These are phyloP conservation scores for Caenorhabditis sinica DNA, from an alignment of 2,888 invertebrate species.

Conservation along the genomic window DNA sequence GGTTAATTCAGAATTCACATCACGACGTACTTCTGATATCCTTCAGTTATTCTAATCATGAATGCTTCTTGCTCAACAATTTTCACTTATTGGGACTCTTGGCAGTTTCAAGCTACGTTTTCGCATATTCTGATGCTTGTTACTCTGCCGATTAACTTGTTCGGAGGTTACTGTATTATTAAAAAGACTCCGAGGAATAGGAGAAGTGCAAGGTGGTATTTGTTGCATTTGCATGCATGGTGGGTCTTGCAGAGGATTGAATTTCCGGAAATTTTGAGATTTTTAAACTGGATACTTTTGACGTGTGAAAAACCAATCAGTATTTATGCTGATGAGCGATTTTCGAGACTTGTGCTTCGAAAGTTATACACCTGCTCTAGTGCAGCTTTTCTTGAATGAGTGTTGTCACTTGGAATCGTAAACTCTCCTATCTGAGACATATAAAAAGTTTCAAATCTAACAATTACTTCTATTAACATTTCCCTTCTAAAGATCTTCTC, in stretches of 20 bases:
- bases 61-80: slow-evolving; percentile 45
- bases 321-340: no score
- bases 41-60: slow-evolving; percentile 18
- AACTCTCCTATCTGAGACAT: no score
- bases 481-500: no score
- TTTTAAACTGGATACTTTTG: no score
- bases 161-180: slow-evolving; percentile 59
- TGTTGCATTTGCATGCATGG: slow-evolving; percentile 60
- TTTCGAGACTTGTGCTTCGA: no score
- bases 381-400: no score
- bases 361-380: no score
- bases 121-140: slow-evolving; percentile 40
- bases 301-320: no score
- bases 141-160: slow-evolving; percentile 53
- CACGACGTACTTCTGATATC: slow-evolving; percentile 12
- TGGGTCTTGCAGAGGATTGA: not conserved
- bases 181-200: slow-evolving; percentile 51
- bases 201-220: slow-evolving; percentile 54
- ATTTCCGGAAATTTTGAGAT: not conserved
- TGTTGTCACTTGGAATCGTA: no score
- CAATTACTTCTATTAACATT: no score
- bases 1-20: slow-evolving; percentile 25
- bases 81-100: slow-evolving; percentile 52
- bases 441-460: no score
- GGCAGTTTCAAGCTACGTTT: slow-evolving; percentile 55